Evolutionary conservation across 2,888 invertebrate species (phyloP), one percentile per base, ranked within the genome.

Genomic region (Alitta virens): DNA sequence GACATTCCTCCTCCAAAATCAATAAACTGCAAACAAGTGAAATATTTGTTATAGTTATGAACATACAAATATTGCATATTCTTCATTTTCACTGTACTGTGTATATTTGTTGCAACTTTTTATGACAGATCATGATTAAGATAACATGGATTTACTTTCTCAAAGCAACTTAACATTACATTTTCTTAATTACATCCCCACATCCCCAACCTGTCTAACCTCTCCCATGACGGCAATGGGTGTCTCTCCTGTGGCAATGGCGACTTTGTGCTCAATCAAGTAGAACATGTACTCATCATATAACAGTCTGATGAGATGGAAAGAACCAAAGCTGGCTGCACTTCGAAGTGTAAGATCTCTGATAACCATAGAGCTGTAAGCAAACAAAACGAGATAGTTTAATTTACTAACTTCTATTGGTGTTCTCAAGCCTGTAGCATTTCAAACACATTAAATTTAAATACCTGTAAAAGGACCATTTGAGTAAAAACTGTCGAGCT

Each of bases 271-370:
- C 84, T 99, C 98, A 74, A 99, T 92, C 75, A 98, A 86, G 84
- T 94, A 98, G 85, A 96, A 95, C 91, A 99, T 97, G 84, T 97
- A 99, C 84, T 99, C 99, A 84, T 99, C 98, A 83, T 96, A 99
- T 63, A 99, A 87, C 77, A 99, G 87, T 52, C 98, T 90, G 77
- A 99, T 93, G 72, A 99, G 87, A 85, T 99, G 99, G 86, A 99
- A 99, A 69, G 96, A 96, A 58, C 99, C 99, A 85, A 99, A 99
- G 83, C 96, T 96, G 24, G 96, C 93, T 43, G 99, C 98, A 65
- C 96, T 96, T 72, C 94, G 85, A 68, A 98, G 86, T 51, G 98
- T 99, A 69, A 99, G 87, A 84, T 99, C 98, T 54, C 98, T 87
- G 74, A 99, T 98, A 63, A 99, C 94, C 89, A 97, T 94, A 62